phyloP scores from a whole-genome alignment of 2,888 invertebrate genomes.

The Eucera pruinosa region DNA sequence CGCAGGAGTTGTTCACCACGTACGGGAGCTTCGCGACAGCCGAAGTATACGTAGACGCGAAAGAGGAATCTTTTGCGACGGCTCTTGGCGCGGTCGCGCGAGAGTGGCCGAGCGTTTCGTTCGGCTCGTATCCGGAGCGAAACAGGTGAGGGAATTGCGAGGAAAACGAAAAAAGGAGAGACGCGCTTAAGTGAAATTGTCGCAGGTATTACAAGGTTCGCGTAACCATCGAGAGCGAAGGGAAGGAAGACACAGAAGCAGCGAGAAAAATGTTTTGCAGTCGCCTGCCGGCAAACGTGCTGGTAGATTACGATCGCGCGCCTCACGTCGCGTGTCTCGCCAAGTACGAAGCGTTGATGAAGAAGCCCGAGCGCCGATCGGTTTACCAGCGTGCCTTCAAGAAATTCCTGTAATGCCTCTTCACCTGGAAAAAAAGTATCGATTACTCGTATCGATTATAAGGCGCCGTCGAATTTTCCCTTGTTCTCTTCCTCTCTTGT shows the following conservation, averaged over 20 bases:
- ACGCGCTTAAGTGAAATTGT: neutral
- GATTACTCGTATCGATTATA: constrained; percentile 5
- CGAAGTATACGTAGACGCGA: constrained; percentile 84
- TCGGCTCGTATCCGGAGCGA: constrained; percentile 86
- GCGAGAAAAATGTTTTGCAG: constrained; percentile 83
- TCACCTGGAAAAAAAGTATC: constrained; percentile 47
- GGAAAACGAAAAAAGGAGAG: neutral
- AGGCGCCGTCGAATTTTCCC: constrained; percentile 1
- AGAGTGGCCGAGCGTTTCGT: constrained; percentile 85
- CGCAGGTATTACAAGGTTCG: constrained; percentile 85
- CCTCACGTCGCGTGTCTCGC: constrained; percentile 60
- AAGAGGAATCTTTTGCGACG: constrained; percentile 84
- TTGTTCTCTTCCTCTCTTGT: constrained; percentile 3
- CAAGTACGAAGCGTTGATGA: constrained; percentile 65
- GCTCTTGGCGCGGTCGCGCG: constrained; percentile 82
- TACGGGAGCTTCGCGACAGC: constrained; percentile 82
- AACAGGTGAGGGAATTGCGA: constrained; percentile 79
- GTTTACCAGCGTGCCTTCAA: constrained; percentile 57
- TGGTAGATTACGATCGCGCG: constrained; percentile 72
- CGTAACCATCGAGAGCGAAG: constrained; percentile 85
- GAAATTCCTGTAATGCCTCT: constrained; percentile 60
- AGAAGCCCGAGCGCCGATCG: constrained; percentile 27
- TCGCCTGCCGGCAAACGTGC: constrained; percentile 71
- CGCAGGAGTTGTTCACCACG: constrained; percentile 81
- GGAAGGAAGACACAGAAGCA: constrained; percentile 77